Percentiles rank a stretch among this genome's conserved stretches.
phyloP scores from a whole-genome alignment of 1,140 invertebrate genomes.

The Plectrocnemia conspersa region DNA sequence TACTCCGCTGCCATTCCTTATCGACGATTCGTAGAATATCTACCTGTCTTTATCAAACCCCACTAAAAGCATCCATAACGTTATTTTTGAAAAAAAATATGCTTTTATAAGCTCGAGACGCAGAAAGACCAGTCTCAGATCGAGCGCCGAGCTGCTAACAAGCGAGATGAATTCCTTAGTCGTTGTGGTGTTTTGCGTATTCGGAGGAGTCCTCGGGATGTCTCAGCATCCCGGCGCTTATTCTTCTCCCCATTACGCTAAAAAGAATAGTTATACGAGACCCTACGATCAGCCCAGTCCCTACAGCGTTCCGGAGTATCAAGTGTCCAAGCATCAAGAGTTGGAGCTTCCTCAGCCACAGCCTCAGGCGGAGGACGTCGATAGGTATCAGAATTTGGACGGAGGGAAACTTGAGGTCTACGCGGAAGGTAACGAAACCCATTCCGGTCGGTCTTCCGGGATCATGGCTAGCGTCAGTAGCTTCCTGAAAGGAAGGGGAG shows the following conservation, averaged over 20 bases:
- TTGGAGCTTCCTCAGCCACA: slow-evolving; percentile 29
- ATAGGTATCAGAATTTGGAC: slow-evolving; percentile 30
- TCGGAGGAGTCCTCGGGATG: slow-evolving; percentile 10
- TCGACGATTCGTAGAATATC: slow-evolving; percentile 20
- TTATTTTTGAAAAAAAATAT: not conserved
- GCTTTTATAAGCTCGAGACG: not conserved
- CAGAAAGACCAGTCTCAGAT: not conserved
- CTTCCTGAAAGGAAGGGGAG: slow-evolving; percentile 50
- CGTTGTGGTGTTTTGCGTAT: slow-evolving; percentile 15
- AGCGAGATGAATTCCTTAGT: slow-evolving; percentile 36
- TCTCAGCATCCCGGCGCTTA: slow-evolving; percentile 48
- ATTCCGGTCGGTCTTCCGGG: slow-evolving; percentile 42
- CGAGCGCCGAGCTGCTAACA: not conserved
- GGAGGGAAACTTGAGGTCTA: slow-evolving; percentile 40
- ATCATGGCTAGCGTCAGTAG: slow-evolving; percentile 50
- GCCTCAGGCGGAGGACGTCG: not conserved
- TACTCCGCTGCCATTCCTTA: slow-evolving; percentile 27
- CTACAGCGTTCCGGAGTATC: slow-evolving; percentile 28
- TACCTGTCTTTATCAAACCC: not conserved
- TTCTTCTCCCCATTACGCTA: slow-evolving; percentile 50
- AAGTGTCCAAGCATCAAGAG: slow-evolving; percentile 32
- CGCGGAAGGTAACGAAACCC: slow-evolving; percentile 40
- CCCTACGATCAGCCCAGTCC: slow-evolving; percentile 23
- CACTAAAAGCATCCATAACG: not conserved
- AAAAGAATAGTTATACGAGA: slow-evolving; percentile 41